Percentiles rank a stretch among this genome's conserved stretches.
Conservation (phyloP, 2,888 invertebrate species). For the Ptychoptera contaminata region DNA sequence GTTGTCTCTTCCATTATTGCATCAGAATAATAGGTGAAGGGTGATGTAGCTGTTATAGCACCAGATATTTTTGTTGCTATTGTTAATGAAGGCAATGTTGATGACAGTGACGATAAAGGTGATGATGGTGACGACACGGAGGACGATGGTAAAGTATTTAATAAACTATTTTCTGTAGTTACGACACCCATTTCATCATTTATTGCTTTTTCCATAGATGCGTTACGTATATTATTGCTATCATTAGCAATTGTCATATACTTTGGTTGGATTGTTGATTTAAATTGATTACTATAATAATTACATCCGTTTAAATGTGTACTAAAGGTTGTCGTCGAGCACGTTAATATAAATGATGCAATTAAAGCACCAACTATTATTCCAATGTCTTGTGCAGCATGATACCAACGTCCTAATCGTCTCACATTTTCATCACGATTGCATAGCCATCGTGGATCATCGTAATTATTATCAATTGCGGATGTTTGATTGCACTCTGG, state of each 20-base stretch:
- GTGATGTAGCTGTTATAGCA: too few relatives aligned
- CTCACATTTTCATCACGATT: constrained; percentile 32
- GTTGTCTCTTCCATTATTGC: too few relatives aligned
- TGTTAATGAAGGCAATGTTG: too few relatives aligned
- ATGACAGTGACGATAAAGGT: too few relatives aligned
- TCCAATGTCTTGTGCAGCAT: constrained; percentile 40
- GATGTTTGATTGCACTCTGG: constrained; percentile 20
- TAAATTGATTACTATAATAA: too few relatives aligned
- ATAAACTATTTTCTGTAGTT: neutral
- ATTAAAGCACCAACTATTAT: constrained; percentile 37
- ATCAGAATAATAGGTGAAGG: too few relatives aligned
- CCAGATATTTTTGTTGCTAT: too few relatives aligned
- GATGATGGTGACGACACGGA: too few relatives aligned
- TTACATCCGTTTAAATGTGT: too few relatives aligned
- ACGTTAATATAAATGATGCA: constrained; percentile 32
- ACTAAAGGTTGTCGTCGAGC: constrained; percentile 15
- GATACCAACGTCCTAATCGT: constrained; percentile 36
- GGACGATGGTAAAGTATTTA: too few relatives aligned
- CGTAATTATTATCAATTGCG: constrained; percentile 16
- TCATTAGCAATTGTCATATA: neutral
- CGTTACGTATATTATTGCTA: neutral
- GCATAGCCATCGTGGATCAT: constrained; percentile 28
- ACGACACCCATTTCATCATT: constrained; percentile 1
- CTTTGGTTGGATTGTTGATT: too few relatives aligned
- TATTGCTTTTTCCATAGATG: too few relatives aligned